These are phyloP conservation scores for Glyphotaelius pellucidus DNA, from an alignment of 2,888 invertebrate species.

Conservation along the genomic window DNA sequence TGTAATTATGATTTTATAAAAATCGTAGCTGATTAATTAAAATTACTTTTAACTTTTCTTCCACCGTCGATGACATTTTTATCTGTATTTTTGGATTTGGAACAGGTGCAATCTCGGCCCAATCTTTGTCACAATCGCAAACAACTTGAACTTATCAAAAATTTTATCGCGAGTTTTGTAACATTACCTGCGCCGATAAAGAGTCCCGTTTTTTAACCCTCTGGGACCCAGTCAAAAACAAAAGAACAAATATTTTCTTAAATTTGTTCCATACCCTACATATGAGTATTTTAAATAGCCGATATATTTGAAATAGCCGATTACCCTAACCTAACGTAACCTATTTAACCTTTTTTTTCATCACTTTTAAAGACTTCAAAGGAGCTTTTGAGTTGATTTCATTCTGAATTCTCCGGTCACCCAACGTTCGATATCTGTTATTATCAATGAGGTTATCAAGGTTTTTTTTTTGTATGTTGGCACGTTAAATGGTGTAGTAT, in stretches of 20 bases:
- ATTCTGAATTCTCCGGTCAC: too few species aligned
- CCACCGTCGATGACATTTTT: not conserved
- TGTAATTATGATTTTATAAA: not conserved
- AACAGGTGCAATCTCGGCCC: slow-evolving; percentile 54
- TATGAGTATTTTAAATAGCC: not conserved
- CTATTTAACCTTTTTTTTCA: too few species aligned
- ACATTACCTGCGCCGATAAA: not conserved
- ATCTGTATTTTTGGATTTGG: slow-evolving; percentile 40
- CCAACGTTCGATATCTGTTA: too few species aligned
- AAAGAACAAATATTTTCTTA: not conserved
- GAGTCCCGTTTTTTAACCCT: not conserved
- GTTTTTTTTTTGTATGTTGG: not conserved
- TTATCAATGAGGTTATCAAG: not conserved
- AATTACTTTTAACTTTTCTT: not conserved
- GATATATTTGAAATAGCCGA: too few species aligned
- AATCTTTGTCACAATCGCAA: slow-evolving; percentile 42
- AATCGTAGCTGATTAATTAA: not conserved
- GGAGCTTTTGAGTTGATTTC: too few species aligned
- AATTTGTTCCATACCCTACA: too few species aligned
- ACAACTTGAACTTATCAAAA: slow-evolving; percentile 50
- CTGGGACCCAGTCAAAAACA: not conserved
- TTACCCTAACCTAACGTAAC: too few species aligned
- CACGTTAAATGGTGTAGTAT: not conserved
- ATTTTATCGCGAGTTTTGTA: slow-evolving; percentile 35
- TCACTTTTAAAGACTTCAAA: too few species aligned